A percentile compares a stretch with the other conserved stretches of the same genome.
Evolutionary conservation across 2,888 invertebrate species (phyloP).

Genomic region (Stictocephala bisonia): DNA sequence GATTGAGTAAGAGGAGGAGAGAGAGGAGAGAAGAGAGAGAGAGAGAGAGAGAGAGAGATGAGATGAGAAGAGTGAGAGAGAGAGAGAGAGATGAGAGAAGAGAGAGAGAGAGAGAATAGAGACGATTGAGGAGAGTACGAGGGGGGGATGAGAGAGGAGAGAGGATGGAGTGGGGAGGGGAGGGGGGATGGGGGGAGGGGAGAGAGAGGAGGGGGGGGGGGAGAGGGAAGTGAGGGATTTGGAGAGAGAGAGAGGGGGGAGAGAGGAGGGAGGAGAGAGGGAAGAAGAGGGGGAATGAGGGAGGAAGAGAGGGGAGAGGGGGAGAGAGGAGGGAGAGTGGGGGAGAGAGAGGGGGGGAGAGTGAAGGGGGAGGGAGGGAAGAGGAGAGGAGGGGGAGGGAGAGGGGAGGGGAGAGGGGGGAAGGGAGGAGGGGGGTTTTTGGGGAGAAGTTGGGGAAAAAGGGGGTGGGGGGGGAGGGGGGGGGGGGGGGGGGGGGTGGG

Average conservation of each 20-base stretch:
- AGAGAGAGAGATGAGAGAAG: background rate
- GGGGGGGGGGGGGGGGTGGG: no score
- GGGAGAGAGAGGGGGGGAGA: no score
- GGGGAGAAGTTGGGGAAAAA: background rate
- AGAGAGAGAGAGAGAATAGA: background rate
- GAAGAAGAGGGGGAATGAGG: no score
- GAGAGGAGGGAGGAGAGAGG: no score
- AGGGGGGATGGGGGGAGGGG: no score
- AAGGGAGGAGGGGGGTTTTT: no score
- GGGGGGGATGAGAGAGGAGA: no score
- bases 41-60: slow-evolving; percentile 13
- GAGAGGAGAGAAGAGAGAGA: background rate
- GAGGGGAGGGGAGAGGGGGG: background rate
- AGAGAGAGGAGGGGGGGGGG: background rate
- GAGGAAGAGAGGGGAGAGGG: no score
- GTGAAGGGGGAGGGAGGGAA: no score
- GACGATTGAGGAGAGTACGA: background rate
- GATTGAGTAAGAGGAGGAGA: background rate
- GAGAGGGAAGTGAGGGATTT: background rate
- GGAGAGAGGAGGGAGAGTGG: no score
- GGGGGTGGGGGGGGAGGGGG: no score
- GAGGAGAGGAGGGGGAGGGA: slow-evolving; percentile 4
- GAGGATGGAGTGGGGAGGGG: background rate
- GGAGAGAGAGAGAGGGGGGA: no score
- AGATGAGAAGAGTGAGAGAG: background rate